These are phyloP conservation scores for Chelonoidis abingdonii DNA, from an alignment of 2,113 vertebrate genomes.

Conservation along the genomic window DNA sequence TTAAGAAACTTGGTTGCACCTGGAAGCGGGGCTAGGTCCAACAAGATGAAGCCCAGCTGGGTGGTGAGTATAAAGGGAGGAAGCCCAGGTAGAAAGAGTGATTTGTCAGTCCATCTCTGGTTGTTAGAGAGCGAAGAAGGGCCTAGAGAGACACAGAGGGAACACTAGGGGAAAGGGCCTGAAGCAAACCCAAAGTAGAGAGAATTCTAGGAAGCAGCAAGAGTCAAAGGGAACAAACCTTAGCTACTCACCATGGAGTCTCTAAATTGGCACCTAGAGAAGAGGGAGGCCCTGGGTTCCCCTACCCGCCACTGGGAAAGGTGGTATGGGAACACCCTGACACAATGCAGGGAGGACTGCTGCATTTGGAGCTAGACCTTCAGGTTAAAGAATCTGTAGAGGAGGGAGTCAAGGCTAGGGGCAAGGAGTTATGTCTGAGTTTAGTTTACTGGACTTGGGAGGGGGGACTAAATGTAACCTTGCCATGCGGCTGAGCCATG, in stretches of 20 bases:
- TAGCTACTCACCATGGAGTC: neutral
- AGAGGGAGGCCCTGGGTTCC: neutral
- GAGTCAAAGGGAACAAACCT: neutral
- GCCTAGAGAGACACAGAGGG: neutral
- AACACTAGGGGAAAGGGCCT: neutral
- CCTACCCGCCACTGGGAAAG: neutral
- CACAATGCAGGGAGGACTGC: neutral
- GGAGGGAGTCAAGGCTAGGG: neutral
- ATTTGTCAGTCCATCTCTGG: neutral
- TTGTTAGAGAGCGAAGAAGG: neutral
- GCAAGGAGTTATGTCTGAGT: neutral
- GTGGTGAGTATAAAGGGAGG: neutral
- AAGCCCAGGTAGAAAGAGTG: neutral
- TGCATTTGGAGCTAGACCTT: neutral
- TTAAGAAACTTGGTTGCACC: neutral
- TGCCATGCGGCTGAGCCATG: neutral
- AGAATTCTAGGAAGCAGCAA: neutral
- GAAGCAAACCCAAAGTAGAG: neutral
- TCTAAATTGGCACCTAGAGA: neutral
- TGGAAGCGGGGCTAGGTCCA: neutral
- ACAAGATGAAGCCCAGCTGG: neutral
- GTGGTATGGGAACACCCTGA: neutral
- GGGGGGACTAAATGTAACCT: neutral
- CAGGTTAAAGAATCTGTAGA: neutral
- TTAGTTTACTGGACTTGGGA: neutral